Base-by-base conservation (phyloP, 2,888 invertebrate genomes). In the Heteromyza rotundicornis region DNA sequence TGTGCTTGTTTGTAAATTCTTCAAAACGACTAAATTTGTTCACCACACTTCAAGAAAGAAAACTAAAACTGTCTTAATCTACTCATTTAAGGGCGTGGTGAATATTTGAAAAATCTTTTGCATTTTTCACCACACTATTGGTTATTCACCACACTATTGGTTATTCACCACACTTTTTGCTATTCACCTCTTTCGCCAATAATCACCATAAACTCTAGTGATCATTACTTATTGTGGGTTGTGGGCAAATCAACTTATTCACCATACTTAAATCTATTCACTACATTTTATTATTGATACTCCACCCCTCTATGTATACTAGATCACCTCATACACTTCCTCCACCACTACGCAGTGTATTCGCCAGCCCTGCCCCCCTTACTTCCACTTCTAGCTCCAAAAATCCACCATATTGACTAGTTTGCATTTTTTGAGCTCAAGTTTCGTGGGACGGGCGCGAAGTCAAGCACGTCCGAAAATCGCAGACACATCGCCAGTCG, bases 401-500 rank as follows among this genome's bases (percentile, higher is more conserved):
- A 82, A 79, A 74, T 82, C 82, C 80, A 82, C 81, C 82, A 82
- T 81, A 71, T 82, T 82, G 72, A 82, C 82, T 79, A 82, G 80
- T 75, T 82, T 82, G 78, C 82, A 82, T 74, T 82, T 82, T 72
- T 81, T 82, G 69, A 82, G 78, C 74, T 80, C 80, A 68, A 82
- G 70, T 74, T 82, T 81, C 17, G 81, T 80, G 68, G 82, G 80
- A 63, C 81, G 74, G 60, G 79, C 80, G 65, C 81, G 78, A 71
- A 82, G 84, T 88, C 88, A 88, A 87, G 88, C 88, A 23, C 88
- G 83, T 60, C 88, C 87, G 72, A 88, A 82, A 84, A 88, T 88
- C 68, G 88, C 87, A 17, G 88, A 88, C 59, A 88, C 88, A 80
- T 88, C 88, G 23, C 88, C 88, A 7, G 88, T 88, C 22, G 88